These are phyloP conservation scores for Arizona elegans DNA, from an alignment of 2,113 vertebrate species.

Conservation along the genomic window DNA sequence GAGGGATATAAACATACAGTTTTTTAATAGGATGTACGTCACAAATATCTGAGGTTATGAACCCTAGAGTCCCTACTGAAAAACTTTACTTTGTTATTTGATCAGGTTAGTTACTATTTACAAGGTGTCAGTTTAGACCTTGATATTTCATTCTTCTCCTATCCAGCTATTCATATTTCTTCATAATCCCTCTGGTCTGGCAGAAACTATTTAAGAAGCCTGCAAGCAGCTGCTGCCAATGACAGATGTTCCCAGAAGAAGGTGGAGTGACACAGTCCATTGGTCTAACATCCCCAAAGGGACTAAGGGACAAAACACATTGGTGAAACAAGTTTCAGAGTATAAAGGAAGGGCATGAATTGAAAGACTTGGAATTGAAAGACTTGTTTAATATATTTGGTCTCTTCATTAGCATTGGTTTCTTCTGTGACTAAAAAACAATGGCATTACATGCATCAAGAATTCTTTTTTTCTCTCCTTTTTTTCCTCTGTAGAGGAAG, in stretches of 20 bases:
- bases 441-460: not conserved
- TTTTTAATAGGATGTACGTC: not conserved
- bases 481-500: not conserved
- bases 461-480: not conserved
- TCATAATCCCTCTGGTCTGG: constrained; percentile 15
- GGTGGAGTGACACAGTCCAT: not conserved
- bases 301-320: not conserved
- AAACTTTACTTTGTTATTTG: constrained; percentile 7
- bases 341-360: not conserved
- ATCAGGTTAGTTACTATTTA: constrained; percentile 38
- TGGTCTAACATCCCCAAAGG: not conserved
- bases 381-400: not conserved
- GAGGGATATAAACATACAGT: not conserved
- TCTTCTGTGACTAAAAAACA: not conserved
- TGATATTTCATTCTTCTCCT: not conserved
- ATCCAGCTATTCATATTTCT: not conserved
- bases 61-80: not conserved
- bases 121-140: constrained; percentile 16
- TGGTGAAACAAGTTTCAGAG: fast-evolving
- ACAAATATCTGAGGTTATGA: not conserved
- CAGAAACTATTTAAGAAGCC: constrained; percentile 16
- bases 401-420: not conserved
- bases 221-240: not conserved
- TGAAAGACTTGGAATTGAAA: not conserved
- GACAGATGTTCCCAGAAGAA: fast-evolving